Evolutionary conservation across 2,888 invertebrate genomes (phyloP), one percentile per base, ranked within the genome.

Genomic region (Erebia ligea): DNA sequence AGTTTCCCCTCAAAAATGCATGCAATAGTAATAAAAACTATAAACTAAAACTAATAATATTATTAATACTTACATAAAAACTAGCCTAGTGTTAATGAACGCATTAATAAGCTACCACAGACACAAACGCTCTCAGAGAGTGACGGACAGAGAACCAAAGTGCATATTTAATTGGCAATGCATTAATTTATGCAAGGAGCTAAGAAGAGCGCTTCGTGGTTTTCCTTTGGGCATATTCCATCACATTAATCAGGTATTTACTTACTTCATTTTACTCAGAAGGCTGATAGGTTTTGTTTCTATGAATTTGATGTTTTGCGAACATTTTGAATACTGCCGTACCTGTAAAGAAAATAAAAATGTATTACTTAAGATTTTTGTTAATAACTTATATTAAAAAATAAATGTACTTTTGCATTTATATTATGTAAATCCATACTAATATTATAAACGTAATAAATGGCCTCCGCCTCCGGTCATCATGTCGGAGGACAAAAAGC

Each of bases 121-220:
- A 17, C 42, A 6, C 13, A 9, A 11, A 25, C 1, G 9, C 40
- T 40, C 40, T 2, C 9, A n/a, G 15, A n/a, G 15, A 10, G 19
- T 17, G 42, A 19, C 11, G 3, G 19, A n/a, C 34, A 34, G 34
- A 21, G 42, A 19, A 61, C 17, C 42, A 61, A 61, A 61, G 61
- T 17, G 61, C 61, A 61, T 61, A 17, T 19, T 11, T 45, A 61
- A 61, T 45, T 61, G 19, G 19, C 17, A 19, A 42, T 42, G 58
- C 58, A 59, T 59, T 40, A 9, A 45, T n/a, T 34, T 58, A 34
- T 25, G 8, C 57, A 25, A 61, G 45, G 11, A 42, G 17, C 50
- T 50, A 5, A 45, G 61, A 34, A 17, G 54, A 54, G 9, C 9
- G 5, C 2, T 15, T 58, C 34, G 19, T 10, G 3, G n/a, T n/a